Percentiles rank a stretch among this genome's conserved stretches.
These are phyloP conservation scores for Fundulus diaphanus DNA, from an alignment of 2,797 vertebrate genomes.

Conservation along the genomic window DNA sequence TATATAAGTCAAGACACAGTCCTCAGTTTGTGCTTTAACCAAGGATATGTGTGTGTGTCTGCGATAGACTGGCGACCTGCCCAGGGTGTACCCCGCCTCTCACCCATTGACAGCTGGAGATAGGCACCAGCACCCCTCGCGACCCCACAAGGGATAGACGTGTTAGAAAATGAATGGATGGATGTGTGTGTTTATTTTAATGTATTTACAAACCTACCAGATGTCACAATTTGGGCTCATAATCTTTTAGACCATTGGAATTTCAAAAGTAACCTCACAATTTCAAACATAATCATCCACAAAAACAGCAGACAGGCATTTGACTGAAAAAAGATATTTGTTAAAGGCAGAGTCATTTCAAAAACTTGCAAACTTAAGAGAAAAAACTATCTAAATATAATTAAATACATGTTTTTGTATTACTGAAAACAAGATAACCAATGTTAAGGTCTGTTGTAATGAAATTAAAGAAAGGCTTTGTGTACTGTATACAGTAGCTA, in stretches of 20 bases:
- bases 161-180: no score
- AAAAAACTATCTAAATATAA: not conserved
- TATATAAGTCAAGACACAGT: no score
- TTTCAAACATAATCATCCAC: not conserved
- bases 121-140: no score
- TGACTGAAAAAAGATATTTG: not conserved
- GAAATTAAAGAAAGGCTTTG: conserved; percentile 40
- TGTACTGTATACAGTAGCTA: conserved; percentile 31
- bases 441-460: not conserved
- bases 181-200: not conserved
- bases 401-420: not conserved
- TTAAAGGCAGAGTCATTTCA: not conserved
- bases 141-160: no score
- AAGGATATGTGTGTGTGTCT: no score
- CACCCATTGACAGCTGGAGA: no score
- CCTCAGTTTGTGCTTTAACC: no score
- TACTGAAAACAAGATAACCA: not conserved
- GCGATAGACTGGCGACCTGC: no score
- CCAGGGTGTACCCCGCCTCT: no score
- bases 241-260: not conserved
- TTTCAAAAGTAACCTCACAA: not conserved
- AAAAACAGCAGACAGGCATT: not conserved
- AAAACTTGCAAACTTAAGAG: not conserved
- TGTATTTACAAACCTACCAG: no score
- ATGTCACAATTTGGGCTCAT: no score